A percentile compares a stretch with the other conserved stretches of the same genome.
Evolutionary conservation across 2,113 vertebrate species (phyloP).

Genomic region (Rutilus rutilus): DNA sequence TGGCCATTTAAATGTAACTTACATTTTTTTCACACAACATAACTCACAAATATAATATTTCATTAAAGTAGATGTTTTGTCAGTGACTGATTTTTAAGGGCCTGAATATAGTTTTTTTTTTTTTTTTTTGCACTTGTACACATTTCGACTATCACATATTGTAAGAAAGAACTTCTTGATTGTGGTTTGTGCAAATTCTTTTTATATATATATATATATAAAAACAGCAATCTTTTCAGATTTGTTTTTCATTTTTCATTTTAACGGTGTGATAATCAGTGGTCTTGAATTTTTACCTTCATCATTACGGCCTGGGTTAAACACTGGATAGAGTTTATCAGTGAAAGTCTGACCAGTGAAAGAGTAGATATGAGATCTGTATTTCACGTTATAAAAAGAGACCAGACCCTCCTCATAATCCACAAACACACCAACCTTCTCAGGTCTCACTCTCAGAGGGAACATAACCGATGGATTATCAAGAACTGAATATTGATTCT

Average conservation of each 20-base stretch:
- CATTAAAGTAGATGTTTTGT: too few relatives aligned
- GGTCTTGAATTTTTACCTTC: not conserved
- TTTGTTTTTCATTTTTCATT: not conserved
- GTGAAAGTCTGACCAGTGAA: not conserved
- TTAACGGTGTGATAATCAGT: not conserved
- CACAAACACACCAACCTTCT: not conserved
- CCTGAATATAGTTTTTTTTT: too few relatives aligned
- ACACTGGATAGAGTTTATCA: not conserved
- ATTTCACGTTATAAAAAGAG: not conserved
- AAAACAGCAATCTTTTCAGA: not conserved
- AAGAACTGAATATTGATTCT: not conserved
- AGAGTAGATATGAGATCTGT: not conserved
- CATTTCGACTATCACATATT: too few relatives aligned
- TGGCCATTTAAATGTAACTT: too few relatives aligned
- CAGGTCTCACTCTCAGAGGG: not conserved
- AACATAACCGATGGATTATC: not conserved
- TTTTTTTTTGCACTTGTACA: too few relatives aligned
- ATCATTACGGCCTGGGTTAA: not conserved
- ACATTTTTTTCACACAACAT: too few relatives aligned
- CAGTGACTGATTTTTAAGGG: too few relatives aligned
- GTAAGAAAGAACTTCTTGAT: too few relatives aligned
- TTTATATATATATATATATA: too few relatives aligned
- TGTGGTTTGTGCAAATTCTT: too few relatives aligned
- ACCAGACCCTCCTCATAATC: slow-evolving; percentile 4
- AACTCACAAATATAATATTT: too few relatives aligned